These are phyloP conservation scores for Lerista edwardsae DNA, from an alignment of 2,797 vertebrate genomes.

Conservation along the genomic window DNA sequence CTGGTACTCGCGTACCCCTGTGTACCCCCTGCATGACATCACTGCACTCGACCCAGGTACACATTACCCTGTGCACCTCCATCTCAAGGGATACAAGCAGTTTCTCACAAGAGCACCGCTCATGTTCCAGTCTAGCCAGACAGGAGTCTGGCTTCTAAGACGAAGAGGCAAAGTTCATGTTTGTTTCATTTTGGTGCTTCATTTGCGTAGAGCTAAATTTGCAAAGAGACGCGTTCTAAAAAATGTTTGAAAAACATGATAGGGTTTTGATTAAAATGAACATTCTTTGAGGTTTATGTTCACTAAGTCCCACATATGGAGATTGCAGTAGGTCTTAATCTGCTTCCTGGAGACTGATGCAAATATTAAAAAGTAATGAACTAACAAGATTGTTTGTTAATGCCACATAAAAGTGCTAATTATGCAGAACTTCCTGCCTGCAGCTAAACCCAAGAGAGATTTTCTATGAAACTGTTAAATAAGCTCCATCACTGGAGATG, in stretches of 20 bases:
- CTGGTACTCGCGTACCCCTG: too few relatives aligned
- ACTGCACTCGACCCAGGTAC: too few relatives aligned
- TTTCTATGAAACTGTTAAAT: conserved; percentile 72
- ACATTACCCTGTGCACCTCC: too few relatives aligned
- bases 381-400: conserved; percentile 82
- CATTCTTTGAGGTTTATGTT: conserved; percentile 72
- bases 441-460: conserved; percentile 70
- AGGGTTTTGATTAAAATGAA: conserved; percentile 71
- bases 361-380: conserved; percentile 83
- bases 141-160: conserved; percentile 2
- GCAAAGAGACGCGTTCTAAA: conserved; percentile 41
- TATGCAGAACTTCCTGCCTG: conserved; percentile 75
- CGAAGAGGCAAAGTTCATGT: conserved; percentile 14
- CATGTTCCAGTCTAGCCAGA: neutral
- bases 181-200: conserved; percentile 40
- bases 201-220: conserved; percentile 54
- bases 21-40: too few relatives aligned
- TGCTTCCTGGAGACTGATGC: conserved; percentile 71
- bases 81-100: neutral
- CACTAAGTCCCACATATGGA: conserved; percentile 69
- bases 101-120: neutral
- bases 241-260: conserved; percentile 44
- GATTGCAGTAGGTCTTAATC: conserved; percentile 75
- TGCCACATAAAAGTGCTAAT: conserved; percentile 78
- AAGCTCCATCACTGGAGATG: conserved; percentile 66